These are phyloP conservation scores for Meloidogyne exigua DNA, from an alignment of 1,140 invertebrate species.

Conservation along the genomic window DNA sequence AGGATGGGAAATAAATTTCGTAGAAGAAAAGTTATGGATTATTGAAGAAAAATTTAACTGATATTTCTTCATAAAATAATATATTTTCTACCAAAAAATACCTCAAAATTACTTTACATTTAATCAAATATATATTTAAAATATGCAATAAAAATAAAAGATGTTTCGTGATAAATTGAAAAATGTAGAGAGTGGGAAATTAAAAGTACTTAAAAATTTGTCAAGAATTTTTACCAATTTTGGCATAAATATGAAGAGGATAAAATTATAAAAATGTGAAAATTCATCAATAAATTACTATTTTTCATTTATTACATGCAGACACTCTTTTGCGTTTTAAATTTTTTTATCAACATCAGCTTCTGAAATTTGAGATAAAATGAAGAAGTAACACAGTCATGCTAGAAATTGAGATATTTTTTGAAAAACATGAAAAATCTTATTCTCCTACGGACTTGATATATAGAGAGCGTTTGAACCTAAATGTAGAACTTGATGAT, in stretches of 20 bases:
- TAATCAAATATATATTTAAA: neutral
- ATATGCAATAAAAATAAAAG: neutral
- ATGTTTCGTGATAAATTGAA: neutral
- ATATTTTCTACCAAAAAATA: neutral
- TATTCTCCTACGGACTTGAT: no score
- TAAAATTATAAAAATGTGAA: neutral
- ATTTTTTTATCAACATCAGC: no score
- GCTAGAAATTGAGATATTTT: no score
- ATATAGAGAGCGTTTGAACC: no score
- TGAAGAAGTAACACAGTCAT: no score
- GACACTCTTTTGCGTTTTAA: neutral
- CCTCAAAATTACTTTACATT: neutral
- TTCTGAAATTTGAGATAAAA: constrained; percentile 5
- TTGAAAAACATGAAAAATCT: no score
- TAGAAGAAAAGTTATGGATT: neutral
- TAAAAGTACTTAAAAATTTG: neutral
- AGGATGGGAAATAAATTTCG: neutral
- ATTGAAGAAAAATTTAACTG: neutral
- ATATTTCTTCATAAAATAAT: no score
- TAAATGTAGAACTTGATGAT: no score
- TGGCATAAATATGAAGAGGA: neutral
- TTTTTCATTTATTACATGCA: neutral
- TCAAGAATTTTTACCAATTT: neutral
- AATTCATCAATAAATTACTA: neutral
- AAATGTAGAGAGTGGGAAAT: neutral